Evolutionary conservation across 2,888 invertebrate species (phyloP).

Genomic region (Crocallis elinguaria): DNA sequence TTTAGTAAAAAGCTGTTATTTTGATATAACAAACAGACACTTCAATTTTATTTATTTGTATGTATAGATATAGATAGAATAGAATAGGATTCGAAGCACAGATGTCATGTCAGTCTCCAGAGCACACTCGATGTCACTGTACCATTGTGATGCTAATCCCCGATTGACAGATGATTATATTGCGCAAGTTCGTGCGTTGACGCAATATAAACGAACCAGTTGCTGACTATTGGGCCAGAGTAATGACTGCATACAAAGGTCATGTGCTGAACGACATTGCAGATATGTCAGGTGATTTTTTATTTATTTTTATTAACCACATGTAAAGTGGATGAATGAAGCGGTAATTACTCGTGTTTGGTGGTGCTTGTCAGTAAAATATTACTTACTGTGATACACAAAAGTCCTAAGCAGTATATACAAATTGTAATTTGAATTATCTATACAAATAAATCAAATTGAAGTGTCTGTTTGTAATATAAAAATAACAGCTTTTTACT

Average conservation of each 20-base stretch:
- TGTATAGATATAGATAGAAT: neutral
- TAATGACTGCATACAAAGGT: conserved; percentile 47
- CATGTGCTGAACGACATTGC: conserved; percentile 37
- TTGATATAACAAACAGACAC: too few species aligned
- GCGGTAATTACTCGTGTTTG: neutral
- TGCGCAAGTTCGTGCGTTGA: conserved; percentile 56
- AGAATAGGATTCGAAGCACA: conserved; percentile 2
- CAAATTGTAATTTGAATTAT: too few species aligned
- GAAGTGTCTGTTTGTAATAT: too few species aligned
- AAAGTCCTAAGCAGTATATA: too few species aligned
- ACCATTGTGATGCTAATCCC: conserved; percentile 76
- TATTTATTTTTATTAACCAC: conserved; percentile 3
- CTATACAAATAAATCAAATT: too few species aligned
- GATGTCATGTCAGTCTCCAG: conserved; percentile 16
- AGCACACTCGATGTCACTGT: conserved; percentile 55
- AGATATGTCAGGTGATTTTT: conserved; percentile 12
- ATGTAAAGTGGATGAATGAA: conserved; percentile 6
- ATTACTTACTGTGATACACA: too few species aligned
- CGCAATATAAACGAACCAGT: conserved; percentile 49
- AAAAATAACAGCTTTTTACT: too few species aligned
- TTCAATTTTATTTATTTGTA: too few species aligned
- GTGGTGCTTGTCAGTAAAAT: neutral
- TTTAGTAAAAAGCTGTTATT: too few species aligned
- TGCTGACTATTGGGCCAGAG: conserved; percentile 40
- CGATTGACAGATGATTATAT: conserved; percentile 72